Evolutionary conservation across 2,797 vertebrate genomes (phyloP), one percentile per base, ranked within the genome.

Genomic region (Iguana delicatissima): DNA sequence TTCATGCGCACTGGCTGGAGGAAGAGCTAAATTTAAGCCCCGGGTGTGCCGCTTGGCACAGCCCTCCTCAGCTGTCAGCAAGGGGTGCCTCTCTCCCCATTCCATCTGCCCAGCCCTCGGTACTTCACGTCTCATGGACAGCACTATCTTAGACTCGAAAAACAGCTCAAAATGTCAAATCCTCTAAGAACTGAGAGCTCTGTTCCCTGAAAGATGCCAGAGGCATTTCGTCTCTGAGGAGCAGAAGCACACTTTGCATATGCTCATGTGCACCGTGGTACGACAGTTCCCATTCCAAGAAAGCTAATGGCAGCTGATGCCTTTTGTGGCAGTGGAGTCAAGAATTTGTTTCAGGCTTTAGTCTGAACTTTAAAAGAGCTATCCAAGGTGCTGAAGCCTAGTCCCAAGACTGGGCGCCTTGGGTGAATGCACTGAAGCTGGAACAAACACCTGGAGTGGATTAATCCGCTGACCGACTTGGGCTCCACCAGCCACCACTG

Each of bases 1-100:
- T 73, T 24, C 55, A 3, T 62, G 67, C 79, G 4, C 42, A 2
- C 2, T 4, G 24, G 77, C 80, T 35, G 84, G 42, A 52, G 89
- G 89, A 35, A 72, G 24, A 85, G 67, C 84, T 90, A 90, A 74
- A 90, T 86, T 86, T 90, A 90, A 80, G 52, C 77, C 52, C 1
- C 16, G 7, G 62, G 77, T 38, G 16, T 24, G 29, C 64, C 77
- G 20, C 84, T 86, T 80, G 84, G 67, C 64, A 20, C 13, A 5
- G 24, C 3, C 3, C 74, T 74, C 81, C 32, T 62, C 83, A 80
- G 76, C 64, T 90, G 84, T 14, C 50, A 18, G 1, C 14, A 3
- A 52, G 18, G 62, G 50, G 5, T 52, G 9, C 1, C 14, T 2
- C 50, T 20, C 74, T 7, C 59, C n/a, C 3, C 18, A 50, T 57